phyloP scores from a whole-genome alignment of 1,140 invertebrate genomes.

The Aphidius gifuensis region DNA sequence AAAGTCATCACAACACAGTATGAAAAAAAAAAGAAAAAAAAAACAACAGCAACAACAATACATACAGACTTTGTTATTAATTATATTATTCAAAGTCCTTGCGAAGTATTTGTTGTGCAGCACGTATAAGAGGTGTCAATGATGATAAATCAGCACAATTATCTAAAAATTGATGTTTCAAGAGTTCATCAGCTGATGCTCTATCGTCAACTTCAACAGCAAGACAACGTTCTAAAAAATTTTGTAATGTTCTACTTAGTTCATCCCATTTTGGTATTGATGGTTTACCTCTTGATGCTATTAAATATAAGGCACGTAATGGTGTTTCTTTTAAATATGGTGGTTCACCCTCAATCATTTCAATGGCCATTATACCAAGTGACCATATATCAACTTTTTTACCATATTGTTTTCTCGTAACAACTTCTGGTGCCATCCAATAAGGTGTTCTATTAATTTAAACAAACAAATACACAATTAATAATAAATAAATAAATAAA shows the following conservation, averaged over 20 bases:
- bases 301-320: constrained; percentile 89
- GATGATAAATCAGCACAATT: constrained; percentile 81
- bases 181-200: constrained; percentile 78
- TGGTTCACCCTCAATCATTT: constrained; percentile 98
- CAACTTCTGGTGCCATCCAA: constrained; percentile 85
- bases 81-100: constrained; percentile 45
- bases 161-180: constrained; percentile 85
- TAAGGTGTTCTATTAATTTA: constrained; percentile 62
- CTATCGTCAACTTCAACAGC: constrained; percentile 89
- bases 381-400: constrained; percentile 97
- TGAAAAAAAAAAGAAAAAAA: too few relatives aligned
- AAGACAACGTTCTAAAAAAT: constrained; percentile 88
- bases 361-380: constrained; percentile 95
- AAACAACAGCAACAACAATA: too few relatives aligned
- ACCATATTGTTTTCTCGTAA: constrained; percentile 78
- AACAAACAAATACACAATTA: too few relatives aligned
- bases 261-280: constrained; percentile 81
- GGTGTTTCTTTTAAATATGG: constrained; percentile 94
- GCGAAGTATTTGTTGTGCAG: constrained; percentile 76
- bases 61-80: too few relatives aligned
- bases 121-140: constrained; percentile 86
- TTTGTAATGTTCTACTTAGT: constrained; percentile 71
- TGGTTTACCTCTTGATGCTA: constrained; percentile 92
- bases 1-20: too few relatives aligned
- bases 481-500: too few relatives aligned